Conservation (phyloP, 2,888 invertebrate species). For the Drosophila ezoana region DNA sequence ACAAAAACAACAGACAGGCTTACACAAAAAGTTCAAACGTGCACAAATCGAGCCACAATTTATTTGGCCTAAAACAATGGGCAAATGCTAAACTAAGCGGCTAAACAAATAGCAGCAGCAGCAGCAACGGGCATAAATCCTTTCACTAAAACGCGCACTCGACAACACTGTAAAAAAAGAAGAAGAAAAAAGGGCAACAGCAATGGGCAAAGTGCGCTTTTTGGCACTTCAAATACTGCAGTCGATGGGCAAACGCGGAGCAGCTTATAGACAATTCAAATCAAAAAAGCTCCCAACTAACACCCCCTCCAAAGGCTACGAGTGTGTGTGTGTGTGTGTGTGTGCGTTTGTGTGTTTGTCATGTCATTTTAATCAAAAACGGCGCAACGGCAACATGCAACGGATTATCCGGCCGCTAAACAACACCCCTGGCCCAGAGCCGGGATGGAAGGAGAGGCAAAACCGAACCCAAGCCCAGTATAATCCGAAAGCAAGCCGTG, state of each 20-base stretch:
- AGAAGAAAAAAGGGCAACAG: slow-evolving; percentile 9
- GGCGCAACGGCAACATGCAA: slow-evolving; percentile 66
- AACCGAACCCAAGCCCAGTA: slow-evolving; percentile 25
- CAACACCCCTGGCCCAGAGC: slow-evolving; percentile 59
- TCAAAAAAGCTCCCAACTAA: slow-evolving; percentile 29
- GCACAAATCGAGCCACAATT: slow-evolving; percentile 36
- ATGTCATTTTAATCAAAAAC: slow-evolving; percentile 72
- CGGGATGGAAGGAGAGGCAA: slow-evolving; percentile 3
- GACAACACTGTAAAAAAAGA: slow-evolving; percentile 52
- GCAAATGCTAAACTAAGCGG: slow-evolving; percentile 70
- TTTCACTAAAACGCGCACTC: slow-evolving; percentile 69
- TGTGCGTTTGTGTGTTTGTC: slow-evolving; percentile 23
- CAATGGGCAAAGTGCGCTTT: slow-evolving; percentile 67
- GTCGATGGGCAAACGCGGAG: slow-evolving; percentile 38
- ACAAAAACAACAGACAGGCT: slow-evolving; percentile 22
- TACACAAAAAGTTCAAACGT: slow-evolving; percentile 46
- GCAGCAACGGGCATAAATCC: slow-evolving; percentile 64
- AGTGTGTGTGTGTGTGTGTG: not conserved
- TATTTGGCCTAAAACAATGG: slow-evolving; percentile 65
- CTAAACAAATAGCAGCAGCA: slow-evolving; percentile 68
- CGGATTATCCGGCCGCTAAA: slow-evolving; percentile 82
- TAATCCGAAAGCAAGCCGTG: slow-evolving; percentile 19
- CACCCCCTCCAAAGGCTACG: slow-evolving; percentile 22
- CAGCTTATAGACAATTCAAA: slow-evolving; percentile 74
- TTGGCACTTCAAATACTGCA: slow-evolving; percentile 75